Evolutionary conservation across 2,888 invertebrate genomes (phyloP), one percentile per base, ranked within the genome.

Genomic region (Crepidodera aurea): DNA sequence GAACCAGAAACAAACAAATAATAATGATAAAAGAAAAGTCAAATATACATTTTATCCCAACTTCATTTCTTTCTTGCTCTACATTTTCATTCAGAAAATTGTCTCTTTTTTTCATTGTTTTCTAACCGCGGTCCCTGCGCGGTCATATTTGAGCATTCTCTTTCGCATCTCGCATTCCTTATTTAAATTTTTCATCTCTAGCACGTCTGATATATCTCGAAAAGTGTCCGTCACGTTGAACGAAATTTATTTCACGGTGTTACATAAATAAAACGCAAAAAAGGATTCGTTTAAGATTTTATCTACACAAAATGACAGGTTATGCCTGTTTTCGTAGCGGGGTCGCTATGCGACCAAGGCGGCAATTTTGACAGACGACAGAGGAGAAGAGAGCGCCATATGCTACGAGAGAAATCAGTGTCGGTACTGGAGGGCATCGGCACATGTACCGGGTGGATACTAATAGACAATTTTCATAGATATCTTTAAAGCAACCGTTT

Each of bases 241-340:
- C 46, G 56, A 48, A 57, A 56, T 61, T 61, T 61, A 56, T 61
- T 61, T 61, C 58, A 48, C 59, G 51, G 62, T 42, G 57, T 59
- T 62, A 62, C 62, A 58, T 62, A 62, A 62, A 62, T 62, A 62
- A 60, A 58, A 53, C 46, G 64, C 56, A 48, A 60, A 64, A 54
- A 64, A 61, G 61, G 51, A 64, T 64, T 64, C 64, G 64, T 61
- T 62, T 58, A 44, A 61, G 64, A 65, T 64, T 44, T 39, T 58
- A 64, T 64, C 63, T 39, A 32, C 27, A 64, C 44, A 46, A 63
- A 63, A 63, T 63, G 63, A 63, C 63, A 63, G 63, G 63, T 61
- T 61, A 61, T 61, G 61, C 61, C 50, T 55, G 61, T 61, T 56
- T 56, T 50, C 61, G 40, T 55, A 27, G 55, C 54, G 46, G 54